phyloP scores from a whole-genome alignment of 2,888 invertebrate species.

The Desoria tigrina region DNA sequence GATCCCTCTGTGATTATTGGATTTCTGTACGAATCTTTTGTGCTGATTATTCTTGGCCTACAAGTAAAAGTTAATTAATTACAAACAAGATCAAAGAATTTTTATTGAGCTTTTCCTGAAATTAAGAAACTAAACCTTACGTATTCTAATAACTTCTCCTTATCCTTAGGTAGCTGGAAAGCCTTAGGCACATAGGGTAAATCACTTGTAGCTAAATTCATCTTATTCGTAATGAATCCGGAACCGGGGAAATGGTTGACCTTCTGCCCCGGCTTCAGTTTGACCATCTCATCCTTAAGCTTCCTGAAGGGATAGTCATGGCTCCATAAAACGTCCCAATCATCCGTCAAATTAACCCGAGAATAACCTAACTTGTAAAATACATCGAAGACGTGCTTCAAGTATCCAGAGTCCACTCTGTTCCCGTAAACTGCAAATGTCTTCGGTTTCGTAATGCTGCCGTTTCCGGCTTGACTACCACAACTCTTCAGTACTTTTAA shows the following conservation, averaged over 20 bases:
- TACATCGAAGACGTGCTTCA: constrained; percentile 78
- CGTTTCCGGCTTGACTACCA: not conserved
- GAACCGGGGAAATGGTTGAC: constrained; percentile 95
- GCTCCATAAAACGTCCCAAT: constrained; percentile 89
- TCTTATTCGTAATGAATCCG: constrained; percentile 90
- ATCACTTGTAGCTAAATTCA: constrained; percentile 77
- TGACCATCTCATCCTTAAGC: constrained; percentile 62
- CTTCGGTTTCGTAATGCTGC: constrained; percentile 20
- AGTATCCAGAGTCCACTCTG: constrained; percentile 65
- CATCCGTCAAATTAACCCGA: constrained; percentile 62
- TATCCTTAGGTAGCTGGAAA: constrained; percentile 79
- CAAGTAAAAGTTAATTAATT: constrained; percentile 26
- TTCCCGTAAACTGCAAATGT: constrained; percentile 53
- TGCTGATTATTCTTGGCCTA: constrained; percentile 66
- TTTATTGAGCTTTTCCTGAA: no score
- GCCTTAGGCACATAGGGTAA: constrained; percentile 81
- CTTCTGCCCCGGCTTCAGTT: constrained; percentile 71
- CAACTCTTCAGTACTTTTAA: not conserved
- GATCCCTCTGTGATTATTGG: constrained; percentile 87
- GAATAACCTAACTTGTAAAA: constrained; percentile 74
- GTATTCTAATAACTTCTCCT: constrained; percentile 70
- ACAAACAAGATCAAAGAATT: not conserved
- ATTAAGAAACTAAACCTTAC: constrained; percentile 55
- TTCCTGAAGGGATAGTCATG: constrained; percentile 85
- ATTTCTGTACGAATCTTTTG: constrained; percentile 83